Evolutionary conservation across 2,113 vertebrate genomes (phyloP), one percentile per base, ranked within the genome.

Genomic region (Callocephalon fimbriatum): DNA sequence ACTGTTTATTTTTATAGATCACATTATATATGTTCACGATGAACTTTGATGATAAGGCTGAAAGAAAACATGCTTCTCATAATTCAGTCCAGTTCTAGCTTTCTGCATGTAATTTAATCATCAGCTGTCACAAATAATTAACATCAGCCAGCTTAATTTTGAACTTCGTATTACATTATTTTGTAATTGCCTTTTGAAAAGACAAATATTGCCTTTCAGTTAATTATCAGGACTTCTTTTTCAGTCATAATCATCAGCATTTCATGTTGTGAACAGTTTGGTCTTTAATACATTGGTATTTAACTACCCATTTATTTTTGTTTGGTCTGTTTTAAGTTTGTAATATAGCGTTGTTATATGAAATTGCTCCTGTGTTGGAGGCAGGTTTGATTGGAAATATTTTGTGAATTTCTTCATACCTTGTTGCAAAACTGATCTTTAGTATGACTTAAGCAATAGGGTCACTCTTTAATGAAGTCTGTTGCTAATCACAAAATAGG

Each of bases 21-120:
- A 93, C 83, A 87, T 93, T 92, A 86, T 97, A 85, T 97, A 68
- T 96, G 94, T 97, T 97, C 93, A 95, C 20, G 59, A 91, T 95
- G 96, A 98, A 97, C 97, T 97, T 97, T 98, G 97, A 98, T 95
- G 96, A 98, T 96, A 81, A 96, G 67, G 78, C 78, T 92, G 83
- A 95, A 95, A 79, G 78, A 90, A 96, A 93, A 78, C 67, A 79
- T 77, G 88, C 37, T 65, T 76, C 62, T 84, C 68, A 5, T 84
- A 44, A 89, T 83, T 82, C 45, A 91, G 31, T 90, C 94, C 82
- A 81, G 44, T 78, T 61, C 27, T 89, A 95, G 86, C 71, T 91
- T 90, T 71, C 77, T 94, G 42, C 95, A 92, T 96, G 84, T 91
- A 81, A 91, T 72, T 83, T 85, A 96, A 66, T 73, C 66, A 73